These are phyloP conservation scores for Drosophila mulleri DNA, from an alignment of 2,888 invertebrate species.

Conservation along the genomic window DNA sequence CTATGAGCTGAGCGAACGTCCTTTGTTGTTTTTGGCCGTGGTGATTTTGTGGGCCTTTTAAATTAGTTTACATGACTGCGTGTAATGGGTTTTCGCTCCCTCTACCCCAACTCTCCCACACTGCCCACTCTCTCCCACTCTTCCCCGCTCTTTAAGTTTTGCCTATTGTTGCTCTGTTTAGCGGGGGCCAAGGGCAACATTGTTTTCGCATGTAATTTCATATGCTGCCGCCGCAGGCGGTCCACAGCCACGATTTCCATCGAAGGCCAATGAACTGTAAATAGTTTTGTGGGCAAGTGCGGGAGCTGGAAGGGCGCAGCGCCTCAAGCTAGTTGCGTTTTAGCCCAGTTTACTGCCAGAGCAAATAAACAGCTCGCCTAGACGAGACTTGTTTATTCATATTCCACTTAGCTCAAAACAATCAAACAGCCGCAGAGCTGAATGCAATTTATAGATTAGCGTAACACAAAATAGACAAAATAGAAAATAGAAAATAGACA, in stretches of 20 bases:
- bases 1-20: constrained; percentile 21
- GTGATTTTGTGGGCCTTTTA: constrained; percentile 80
- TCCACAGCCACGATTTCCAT: constrained; percentile 17
- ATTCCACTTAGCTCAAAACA: background rate
- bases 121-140: background rate
- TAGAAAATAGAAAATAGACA: background rate
- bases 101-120: too few species aligned
- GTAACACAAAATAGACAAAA: background rate
- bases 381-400: background rate
- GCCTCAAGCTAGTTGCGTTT: constrained; percentile 10
- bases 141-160: background rate
- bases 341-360: background rate
- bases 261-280: constrained; percentile 61
- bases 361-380: constrained; percentile 10
- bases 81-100: constrained; percentile 68
- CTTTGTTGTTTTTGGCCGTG: constrained; percentile 72
- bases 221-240: constrained; percentile 73
- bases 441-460: background rate
- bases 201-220: constrained; percentile 62
- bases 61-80: constrained; percentile 79
- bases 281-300: constrained; percentile 63
- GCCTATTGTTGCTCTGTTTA: constrained; percentile 32
- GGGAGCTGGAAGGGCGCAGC: background rate
- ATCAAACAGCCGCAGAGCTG: background rate
- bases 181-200: constrained; percentile 24